These are phyloP conservation scores for Sebastes kiyomatsui DNA, from an alignment of 2,797 vertebrate genomes.

Conservation along the genomic window DNA sequence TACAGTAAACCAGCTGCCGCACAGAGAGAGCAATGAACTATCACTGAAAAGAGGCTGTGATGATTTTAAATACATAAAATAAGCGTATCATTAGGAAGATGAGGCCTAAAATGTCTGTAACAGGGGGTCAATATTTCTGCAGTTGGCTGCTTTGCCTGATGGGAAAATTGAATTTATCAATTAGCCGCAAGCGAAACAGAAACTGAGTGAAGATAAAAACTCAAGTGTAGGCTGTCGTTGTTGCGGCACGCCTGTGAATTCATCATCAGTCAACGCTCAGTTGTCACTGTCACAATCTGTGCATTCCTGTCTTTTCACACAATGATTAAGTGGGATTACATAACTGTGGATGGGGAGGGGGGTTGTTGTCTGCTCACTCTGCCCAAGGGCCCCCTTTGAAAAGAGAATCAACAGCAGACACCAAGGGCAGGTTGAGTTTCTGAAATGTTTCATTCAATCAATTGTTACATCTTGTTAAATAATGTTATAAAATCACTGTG, in stretches of 20 bases:
- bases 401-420: constrained; percentile 8
- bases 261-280: constrained; percentile 18
- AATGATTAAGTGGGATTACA: constrained; percentile 51
- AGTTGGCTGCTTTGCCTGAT: neutral
- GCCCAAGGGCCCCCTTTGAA: neutral
- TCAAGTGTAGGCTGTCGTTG: neutral
- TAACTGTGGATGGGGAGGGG: constrained; percentile 9
- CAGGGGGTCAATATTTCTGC: rapidly evolving
- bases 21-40: neutral
- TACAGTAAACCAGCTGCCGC: neutral
- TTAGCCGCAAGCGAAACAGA: neutral
- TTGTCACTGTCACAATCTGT: constrained; percentile 30
- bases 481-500: neutral
- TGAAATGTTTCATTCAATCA: neutral
- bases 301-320: constrained; percentile 53
- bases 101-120: neutral
- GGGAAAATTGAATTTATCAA: neutral
- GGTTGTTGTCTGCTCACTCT: neutral
- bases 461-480: neutral
- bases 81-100: neutral
- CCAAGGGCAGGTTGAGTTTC: neutral
- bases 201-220: neutral
- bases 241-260: neutral
- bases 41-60: neutral
- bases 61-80: neutral